Evolutionary conservation across 1,140 invertebrate genomes (phyloP), one percentile per base, ranked within the genome.

Genomic region (Pogonognathellus flavescens): DNA sequence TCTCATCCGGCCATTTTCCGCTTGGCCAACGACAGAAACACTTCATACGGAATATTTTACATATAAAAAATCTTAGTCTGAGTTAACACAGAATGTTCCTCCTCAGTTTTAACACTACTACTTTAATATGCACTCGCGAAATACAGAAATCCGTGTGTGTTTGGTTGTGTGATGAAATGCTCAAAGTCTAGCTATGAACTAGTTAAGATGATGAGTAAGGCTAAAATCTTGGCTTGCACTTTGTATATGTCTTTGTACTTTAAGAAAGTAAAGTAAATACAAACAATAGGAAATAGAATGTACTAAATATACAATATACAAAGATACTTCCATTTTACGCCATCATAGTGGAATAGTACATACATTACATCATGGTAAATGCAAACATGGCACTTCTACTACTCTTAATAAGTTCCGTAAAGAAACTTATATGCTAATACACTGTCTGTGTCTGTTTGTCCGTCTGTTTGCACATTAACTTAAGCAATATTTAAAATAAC

Each of bases 221-320:
- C 70, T 76, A 76, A 76, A 76, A 76, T 76, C 70, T 76, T 76
- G 70, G 70, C 70, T 76, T 76, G 70, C 41, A 76, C 18, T 76
- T 76, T 76, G 41, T 31, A 76, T 76, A 76, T 49, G 16, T 49
- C 31, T 41, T 41, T 49, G 31, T 76, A 9, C 2, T 49, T 50
- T n/a, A 13, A 18, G 70, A 49, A 49, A 76, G 41, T 76, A 49
- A 49, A 76, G 41, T 76, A 76, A 41, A 76, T 49, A 76, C 41
- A 41, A 41, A 76, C 70, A 76, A 76, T 76, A 18, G 13, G 41
- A 76, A 41, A 31, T 16, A 66, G 62, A 25, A 66, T 41, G 31
- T 41, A 4, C 22, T 25, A 31, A 50, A 50, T 76, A 76, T 41
- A 41, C 31, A 41, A 1, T 41, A 41, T 41, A 1, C 6, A 41